Evolutionary conservation across 2,113 vertebrate species (phyloP), one percentile per base, ranked within the genome.

Genomic region (Centrocercus urophasianus): DNA sequence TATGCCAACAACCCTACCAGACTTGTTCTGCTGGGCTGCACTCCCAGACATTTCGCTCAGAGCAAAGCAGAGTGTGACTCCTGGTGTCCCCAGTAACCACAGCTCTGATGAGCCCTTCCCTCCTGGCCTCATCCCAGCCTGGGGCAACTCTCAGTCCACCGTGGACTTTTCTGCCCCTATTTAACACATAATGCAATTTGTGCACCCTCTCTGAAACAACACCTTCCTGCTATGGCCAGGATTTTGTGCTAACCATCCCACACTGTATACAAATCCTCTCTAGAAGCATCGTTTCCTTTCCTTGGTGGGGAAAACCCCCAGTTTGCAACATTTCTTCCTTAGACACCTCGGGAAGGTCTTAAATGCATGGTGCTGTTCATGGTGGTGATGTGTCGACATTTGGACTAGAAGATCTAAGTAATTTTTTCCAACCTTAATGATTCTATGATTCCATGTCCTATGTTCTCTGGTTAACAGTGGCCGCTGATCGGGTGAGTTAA

Each of bases 31-130:
- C 87, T 0, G 1, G 93, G 93, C 91, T 74, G 42, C 0, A 13
- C 86, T 96, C 96, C 90, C 89, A 95, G 93, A 83, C 92, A 27
- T 87, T 65, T 83, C 48, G 50, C 73, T 85, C 83, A 82, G 71
- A 87, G 60, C 69, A 59, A 22, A 80, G 54, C 40, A 83, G 61
- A 47, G 57, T 56, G 5, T 17, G 76, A 66, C 66, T 95, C 47
- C 64, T 15, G 75, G 34, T 91, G 93, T 88, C 72, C 85, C 85
- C 95, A 93, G 87, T 77, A 87, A 93, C 88, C 75, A 71, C 34
- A 63, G 43, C n/a, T 89, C 75, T 86, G 89, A 83, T 89, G 85
- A 92, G 84, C 71, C 75, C 74, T 92, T 70, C 74, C 74, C 28
- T 89, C 20, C 13, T 10, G 43, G 88, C 66, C 36, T 95, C 79